Base-by-base conservation (phyloP, 2,797 vertebrate species). In the Simalia tracyae region DNA sequence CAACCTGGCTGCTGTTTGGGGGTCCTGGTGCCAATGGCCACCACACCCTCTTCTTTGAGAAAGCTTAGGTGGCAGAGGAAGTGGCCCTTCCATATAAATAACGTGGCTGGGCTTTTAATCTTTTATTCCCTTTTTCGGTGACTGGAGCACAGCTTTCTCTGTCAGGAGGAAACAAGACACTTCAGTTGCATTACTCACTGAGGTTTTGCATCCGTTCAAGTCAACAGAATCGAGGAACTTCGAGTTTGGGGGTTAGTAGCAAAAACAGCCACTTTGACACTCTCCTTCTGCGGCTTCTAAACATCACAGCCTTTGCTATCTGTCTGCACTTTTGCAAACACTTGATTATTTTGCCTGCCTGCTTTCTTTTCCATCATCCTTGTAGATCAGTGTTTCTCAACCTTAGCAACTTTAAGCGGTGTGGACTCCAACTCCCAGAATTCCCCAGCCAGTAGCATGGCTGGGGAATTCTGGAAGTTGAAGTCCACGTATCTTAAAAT, bases 201-300 rank as follows among this genome's bases (percentile, higher is more conserved):
- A 92, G 9, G 86, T 87, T 64, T 95, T 28, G 5, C 63, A 8
- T 0, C 56, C 0, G 54, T 28, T 92, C 11, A 0, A 81, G 54
- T 68, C 88, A 60, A 92, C 92, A 90, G 91, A 90, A 93, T 93
- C 89, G 90, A 94, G 89, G 87, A 0, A 24, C 46, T 36, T 10
- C 19, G 63, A 0, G 0, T 91, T 76, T 8, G 17, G 91, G 86
- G 92, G 86, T 96, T 89, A 90, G 1, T 0, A 5, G 85, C 63
- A 42, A 92, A 92, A 94, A 96, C 56, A 31, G 57, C 3, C 9
- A 2, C 31, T 42, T 12, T 26, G 12, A n/a, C 24, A 42, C 72
- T 64, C 36, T 26, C 63, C 26, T 7, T 81, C 9, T 1, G 19
- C 76, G 1, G 2, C 2, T 42, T 46, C 42, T 22, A 4, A 42